Base-by-base conservation (phyloP, 2,888 invertebrate genomes). In the Hirtodrosophila histrioides region DNA sequence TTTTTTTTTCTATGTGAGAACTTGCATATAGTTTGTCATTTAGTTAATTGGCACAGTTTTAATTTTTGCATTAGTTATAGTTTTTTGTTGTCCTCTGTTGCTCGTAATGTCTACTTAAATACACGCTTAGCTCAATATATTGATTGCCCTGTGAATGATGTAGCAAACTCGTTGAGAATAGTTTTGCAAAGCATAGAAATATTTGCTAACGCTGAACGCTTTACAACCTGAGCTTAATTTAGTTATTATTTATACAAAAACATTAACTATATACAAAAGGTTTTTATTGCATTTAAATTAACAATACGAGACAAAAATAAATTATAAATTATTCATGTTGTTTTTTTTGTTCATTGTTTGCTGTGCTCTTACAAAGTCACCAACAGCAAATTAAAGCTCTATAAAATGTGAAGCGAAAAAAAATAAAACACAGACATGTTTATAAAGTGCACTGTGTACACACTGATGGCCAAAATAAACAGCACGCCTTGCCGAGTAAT, bases 161-260 rank as follows among this genome's bases (percentile, higher is more conserved):
- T 46, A 35, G 50, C 35, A 46, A 49, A 61, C 41, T 64, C 31
- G 11, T 45, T 6, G 6, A 39, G 51, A 44, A 36, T 45, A 54
- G 58, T 48, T 65, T 50, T 33, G 48, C 44, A 45, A 56, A 73
- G 56, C 72, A 39, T 71, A 50, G 36, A 69, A 69, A 45, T 69
- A 53, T 69, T 24, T 64, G 31, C 68, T 57, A 58, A 46, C 58
- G 50, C 69, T 69, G 55, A 71, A 79, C 66, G 81, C 46, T 81
- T 79, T 82, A 82, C 81, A 82, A 82, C 81, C 81, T 82, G 80
- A 71, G 80, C 83, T 86, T 83, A 79, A 71, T 67, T 64, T 76
- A 76, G 51, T 62, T 68, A 37, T 33, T 39, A 9, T 17, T 8
- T 39, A 4, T 11, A 55, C 41, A 69, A 69, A 65, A 69, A 73